A percentile compares a stretch with the other conserved stretches of the same genome.
Evolutionary conservation across 2,797 vertebrate genomes (phyloP).

Genomic region (Pelodytes ibericus): DNA sequence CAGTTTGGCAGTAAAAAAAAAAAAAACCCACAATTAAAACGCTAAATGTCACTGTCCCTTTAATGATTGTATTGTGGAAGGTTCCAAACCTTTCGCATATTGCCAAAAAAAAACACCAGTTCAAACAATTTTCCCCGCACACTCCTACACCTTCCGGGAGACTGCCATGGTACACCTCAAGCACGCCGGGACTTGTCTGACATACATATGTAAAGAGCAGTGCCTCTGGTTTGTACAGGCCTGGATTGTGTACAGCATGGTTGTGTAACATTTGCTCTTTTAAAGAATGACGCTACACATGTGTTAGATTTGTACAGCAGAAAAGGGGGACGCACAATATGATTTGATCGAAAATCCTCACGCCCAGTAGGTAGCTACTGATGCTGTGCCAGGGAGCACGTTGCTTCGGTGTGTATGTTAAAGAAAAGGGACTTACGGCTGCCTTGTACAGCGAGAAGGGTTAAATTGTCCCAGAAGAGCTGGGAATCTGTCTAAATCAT

Average conservation of each 20-base stretch:
- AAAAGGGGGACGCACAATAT: no score
- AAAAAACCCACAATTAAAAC: no score
- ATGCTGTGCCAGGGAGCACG: no score
- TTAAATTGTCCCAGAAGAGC: no score
- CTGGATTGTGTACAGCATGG: neutral
- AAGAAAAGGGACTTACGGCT: no score
- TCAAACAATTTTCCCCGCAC: neutral
- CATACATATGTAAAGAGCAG: neutral
- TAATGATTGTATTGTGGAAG: neutral
- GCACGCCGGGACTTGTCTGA: neutral
- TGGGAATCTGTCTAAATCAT: no score
- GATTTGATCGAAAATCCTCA: no score
- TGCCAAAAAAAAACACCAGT: neutral
- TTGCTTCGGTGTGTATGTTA: no score
- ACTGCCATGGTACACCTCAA: neutral
- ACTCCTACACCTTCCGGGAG: neutral
- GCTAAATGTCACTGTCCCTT: neutral
- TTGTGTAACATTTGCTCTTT: neutral
- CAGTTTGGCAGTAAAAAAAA: neutral
- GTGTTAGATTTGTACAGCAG: no score
- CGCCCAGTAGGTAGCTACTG: no score
- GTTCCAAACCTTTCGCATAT: neutral
- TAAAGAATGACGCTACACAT: no score
- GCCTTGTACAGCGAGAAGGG: no score
- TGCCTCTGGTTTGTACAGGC: neutral